Conservation (phyloP, 2,888 invertebrate species). For the Aleiodes leptofemur region DNA sequence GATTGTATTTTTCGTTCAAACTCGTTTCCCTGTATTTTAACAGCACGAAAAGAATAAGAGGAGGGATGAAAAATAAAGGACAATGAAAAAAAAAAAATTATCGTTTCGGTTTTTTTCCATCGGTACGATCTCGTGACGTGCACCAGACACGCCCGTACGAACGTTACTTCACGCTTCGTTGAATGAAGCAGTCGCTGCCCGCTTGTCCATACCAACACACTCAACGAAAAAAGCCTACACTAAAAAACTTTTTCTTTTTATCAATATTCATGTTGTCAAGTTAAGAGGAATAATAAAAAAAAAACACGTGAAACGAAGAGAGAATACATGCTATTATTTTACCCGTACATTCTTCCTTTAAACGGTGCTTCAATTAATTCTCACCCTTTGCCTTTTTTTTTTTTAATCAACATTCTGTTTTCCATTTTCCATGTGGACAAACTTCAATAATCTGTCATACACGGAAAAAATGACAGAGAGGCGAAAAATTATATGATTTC, state of each 20-base stretch:
- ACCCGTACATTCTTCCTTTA: too few relatives aligned
- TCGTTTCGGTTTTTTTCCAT: conserved; percentile 35
- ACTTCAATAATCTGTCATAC: too few relatives aligned
- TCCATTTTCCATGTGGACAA: background rate
- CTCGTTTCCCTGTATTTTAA: too few relatives aligned
- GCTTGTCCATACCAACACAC: conserved; percentile 19
- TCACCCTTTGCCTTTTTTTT: background rate
- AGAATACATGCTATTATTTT: too few relatives aligned
- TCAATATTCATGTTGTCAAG: conserved; percentile 43
- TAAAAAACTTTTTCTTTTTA: conserved; percentile 41
- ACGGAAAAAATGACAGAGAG: too few relatives aligned
- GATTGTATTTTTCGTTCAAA: too few relatives aligned
- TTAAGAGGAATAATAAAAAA: background rate
- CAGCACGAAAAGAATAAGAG: too few relatives aligned
- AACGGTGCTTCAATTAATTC: too few relatives aligned
- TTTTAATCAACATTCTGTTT: background rate
- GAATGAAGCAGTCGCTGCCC: conserved; percentile 21
- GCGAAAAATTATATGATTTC: too few relatives aligned
- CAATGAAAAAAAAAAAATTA: conserved; percentile 26
- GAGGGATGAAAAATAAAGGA: background rate
- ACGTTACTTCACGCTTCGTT: conserved; percentile 44
- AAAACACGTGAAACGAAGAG: background rate
- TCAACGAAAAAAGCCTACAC: background rate
- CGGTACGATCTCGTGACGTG: conserved; percentile 35
- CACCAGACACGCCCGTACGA: conserved; percentile 33